Evolutionary conservation across 2,113 vertebrate species (phyloP), one percentile per base, ranked within the genome.

Genomic region (Siphamia tubifer): DNA sequence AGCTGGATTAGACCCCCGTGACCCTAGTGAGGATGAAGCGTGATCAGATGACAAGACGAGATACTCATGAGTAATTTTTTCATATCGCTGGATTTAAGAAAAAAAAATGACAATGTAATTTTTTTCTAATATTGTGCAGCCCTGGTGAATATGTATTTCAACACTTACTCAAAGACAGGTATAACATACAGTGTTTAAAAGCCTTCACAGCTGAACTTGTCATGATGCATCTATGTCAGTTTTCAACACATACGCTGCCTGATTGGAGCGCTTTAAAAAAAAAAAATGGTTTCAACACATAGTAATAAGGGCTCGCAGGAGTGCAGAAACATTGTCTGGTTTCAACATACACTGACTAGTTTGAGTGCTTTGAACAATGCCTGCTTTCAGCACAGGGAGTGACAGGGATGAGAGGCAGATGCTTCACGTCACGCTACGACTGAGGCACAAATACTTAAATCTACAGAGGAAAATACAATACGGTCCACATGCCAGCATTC

Each of bases 331-430:
- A 34, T 20, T 43, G 55, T 74, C 48, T 57, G 76, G 43, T 68
- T 65, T 67, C 23, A 69, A 72, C 38, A 52, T 47, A 68, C 43
- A 53, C 25, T 34, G 55, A 75, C 21, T 57, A 68, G 49, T 48
- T 12, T 68, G 47, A 77, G 73, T 63, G 64, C 75, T 67, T 56
- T 51, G 27, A 76, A 86, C 72, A 82, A 84, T 62, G 57, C 4
- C 58, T 56, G 62, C 73, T 74, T 79, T 89, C 77, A 83, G 44
- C 45, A 45, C 31, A 6, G 10, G 21, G 21, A 80, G 58, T 23
- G 61, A 68, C 66, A 71, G 70, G 74, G 68, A 70, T 61, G 71
- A 81, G 71, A 79, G 68, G 76, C 77, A 84, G 71, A 81, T 71
- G 68, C 56, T 76, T 74, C 49, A 25, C 56, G 65, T 77, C 78